Conservation (phyloP, 2,888 invertebrate genomes). For the Aphrophora alni region DNA sequence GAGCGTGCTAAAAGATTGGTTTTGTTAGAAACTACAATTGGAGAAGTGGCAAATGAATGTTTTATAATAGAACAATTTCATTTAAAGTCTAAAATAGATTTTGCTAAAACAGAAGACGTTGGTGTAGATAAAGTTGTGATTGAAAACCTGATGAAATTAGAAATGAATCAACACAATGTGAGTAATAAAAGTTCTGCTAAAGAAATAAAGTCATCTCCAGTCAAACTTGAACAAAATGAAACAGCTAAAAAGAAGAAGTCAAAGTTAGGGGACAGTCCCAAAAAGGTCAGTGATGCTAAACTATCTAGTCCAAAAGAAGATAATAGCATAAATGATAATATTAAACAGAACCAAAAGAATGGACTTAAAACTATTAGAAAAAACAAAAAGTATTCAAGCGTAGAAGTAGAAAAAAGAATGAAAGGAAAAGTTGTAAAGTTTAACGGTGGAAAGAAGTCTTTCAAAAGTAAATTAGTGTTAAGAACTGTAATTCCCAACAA, state of each 20-base stretch:
- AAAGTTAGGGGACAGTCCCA: not conserved
- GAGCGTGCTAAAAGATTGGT: not conserved
- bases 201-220: not conserved
- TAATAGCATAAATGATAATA: not conserved
- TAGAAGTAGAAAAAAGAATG: not conserved
- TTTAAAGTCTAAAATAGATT: not conserved
- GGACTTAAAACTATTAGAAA: too few relatives aligned
- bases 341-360: not conserved
- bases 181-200: not conserved
- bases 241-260: not conserved
- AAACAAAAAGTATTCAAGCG: not conserved
- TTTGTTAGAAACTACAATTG: conserved; percentile 16
- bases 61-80: not conserved
- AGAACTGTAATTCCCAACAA: not conserved
- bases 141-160: not conserved
- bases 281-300: not conserved
- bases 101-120: not conserved
- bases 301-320: not conserved
- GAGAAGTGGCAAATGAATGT: conserved; percentile 9
- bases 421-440: not conserved
- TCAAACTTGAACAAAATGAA: not conserved
- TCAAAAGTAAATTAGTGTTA: not conserved
- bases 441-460: not conserved
- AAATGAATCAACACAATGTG: too few relatives aligned
- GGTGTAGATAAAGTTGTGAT: not conserved